Evolutionary conservation across 2,888 invertebrate species (phyloP), one percentile per base, ranked within the genome.

Genomic region (Stegana nigrithorax): DNA sequence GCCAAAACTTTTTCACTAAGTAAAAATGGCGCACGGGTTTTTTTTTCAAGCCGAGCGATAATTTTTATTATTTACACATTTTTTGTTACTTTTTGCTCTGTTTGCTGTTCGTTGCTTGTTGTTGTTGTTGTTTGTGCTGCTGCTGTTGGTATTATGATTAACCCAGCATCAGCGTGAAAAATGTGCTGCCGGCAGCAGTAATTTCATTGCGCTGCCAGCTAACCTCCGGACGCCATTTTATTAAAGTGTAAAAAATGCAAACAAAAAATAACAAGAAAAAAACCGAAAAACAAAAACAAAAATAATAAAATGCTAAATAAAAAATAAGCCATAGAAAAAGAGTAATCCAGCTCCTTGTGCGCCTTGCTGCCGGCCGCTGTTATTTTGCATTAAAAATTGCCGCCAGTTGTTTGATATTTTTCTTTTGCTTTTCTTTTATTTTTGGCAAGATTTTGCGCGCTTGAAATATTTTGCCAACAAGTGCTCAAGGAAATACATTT

Each of bases 241-340:
- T 74, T 76, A 67, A 67, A 74, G 72, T 59, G 63, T 67, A 74
- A 70, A 71, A 72, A 73, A 71, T 65, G 65, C 10, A 29, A 29
- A 29, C 5, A 29, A 29, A 29, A 29, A 29, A 29, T 7, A 29
- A 29, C 10, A 29, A 32, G n/a, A n/a, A n/a, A n/a, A n/a, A n/a
- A n/a, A n/a, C n/a, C n/a, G n/a, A n/a, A n/a, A n/a, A n/a, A n/a
- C n/a, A n/a, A n/a, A n/a, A n/a, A n/a, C n/a, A n/a, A n/a, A n/a
- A n/a, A n/a, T n/a, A n/a, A n/a, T n/a, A n/a, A n/a, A n/a, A n/a
- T n/a, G n/a, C n/a, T n/a, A n/a, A n/a, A n/a, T n/a, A n/a, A n/a
- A n/a, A n/a, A n/a, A n/a, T n/a, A n/a, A n/a, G n/a, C n/a, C n/a
- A n/a, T n/a, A n/a, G n/a, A n/a, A n/a, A n/a, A n/a, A n/a, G n/a